Percentiles rank a stretch among this genome's conserved stretches.
Conservation (phyloP, 2,888 invertebrate species). For the Harmothoe impar region DNA sequence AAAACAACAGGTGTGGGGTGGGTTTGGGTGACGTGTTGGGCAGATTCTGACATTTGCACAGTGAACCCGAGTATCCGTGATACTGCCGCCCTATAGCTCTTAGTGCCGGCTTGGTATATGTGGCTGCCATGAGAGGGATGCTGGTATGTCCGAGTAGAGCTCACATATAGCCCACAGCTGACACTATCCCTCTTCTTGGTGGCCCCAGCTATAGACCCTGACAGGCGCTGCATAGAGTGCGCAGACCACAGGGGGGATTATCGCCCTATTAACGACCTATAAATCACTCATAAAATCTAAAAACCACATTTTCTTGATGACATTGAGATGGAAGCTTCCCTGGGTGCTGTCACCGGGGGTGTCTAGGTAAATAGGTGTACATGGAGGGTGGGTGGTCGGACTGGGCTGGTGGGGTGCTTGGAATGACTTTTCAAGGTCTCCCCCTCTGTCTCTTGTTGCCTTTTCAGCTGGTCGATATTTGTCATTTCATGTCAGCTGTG, state of each 20-base stretch:
- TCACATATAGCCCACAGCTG: slow-evolving; percentile 7
- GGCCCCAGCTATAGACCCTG: background rate
- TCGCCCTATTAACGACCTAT: slow-evolving; percentile 46
- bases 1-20: slow-evolving; percentile 8
- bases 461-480: slow-evolving; percentile 44
- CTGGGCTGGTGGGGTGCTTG: background rate
- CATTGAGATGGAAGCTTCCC: background rate
- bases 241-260: background rate
- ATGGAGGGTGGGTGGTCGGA: background rate
- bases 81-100: background rate
- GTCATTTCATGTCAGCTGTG: slow-evolving; percentile 45
- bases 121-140: background rate
- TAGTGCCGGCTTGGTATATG: background rate
- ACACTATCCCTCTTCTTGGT: slow-evolving; percentile 15
- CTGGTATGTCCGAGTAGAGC: background rate
- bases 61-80: background rate
- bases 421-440: slow-evolving; percentile 17
- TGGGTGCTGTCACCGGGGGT: background rate
- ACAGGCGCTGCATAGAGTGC: background rate
- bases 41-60: background rate
- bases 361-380: background rate
- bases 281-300: slow-evolving; percentile 50
- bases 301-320: slow-evolving; percentile 13
- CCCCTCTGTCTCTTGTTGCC: slow-evolving; percentile 25
- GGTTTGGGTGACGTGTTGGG: background rate